A percentile compares a stretch with the other conserved stretches of the same genome.
These are phyloP conservation scores for Regulus satrapa DNA, from an alignment of 2,113 vertebrate genomes.

Conservation along the genomic window DNA sequence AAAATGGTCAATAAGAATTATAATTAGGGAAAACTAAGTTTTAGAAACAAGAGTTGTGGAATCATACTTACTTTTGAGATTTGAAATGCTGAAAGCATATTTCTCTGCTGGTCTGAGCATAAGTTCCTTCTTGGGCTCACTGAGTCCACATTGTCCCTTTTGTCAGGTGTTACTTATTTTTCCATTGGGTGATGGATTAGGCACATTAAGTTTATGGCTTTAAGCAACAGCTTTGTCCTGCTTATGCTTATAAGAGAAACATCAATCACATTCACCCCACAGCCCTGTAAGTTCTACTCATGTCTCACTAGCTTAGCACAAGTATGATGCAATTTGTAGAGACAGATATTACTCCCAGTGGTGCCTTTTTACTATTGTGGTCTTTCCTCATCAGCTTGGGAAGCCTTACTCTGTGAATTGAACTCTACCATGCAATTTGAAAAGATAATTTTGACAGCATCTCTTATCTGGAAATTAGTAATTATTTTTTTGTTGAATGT, in stretches of 20 bases:
- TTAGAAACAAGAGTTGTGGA: neutral
- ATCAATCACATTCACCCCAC: neutral
- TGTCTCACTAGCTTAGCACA: neutral
- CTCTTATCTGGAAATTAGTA: neutral
- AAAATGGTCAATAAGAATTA: neutral
- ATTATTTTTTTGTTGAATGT: neutral
- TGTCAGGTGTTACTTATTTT: neutral
- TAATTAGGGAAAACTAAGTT: neutral
- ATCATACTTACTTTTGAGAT: neutral
- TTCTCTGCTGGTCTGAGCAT: neutral
- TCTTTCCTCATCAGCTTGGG: neutral
- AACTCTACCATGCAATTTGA: neutral
- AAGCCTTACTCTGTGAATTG: neutral
- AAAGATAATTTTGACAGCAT: neutral
- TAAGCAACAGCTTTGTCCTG: neutral
- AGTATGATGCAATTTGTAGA: neutral
- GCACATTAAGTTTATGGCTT: neutral
- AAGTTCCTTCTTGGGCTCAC: neutral
- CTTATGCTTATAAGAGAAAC: neutral
- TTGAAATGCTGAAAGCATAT: neutral
- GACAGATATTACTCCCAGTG: neutral
- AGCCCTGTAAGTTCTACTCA: neutral
- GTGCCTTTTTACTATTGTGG: neutral
- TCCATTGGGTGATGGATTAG: neutral
- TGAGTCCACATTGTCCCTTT: neutral